Evolutionary conservation across 2,113 vertebrate species (phyloP), one percentile per base, ranked within the genome.

Genomic region (Platysternon megacephalum): DNA sequence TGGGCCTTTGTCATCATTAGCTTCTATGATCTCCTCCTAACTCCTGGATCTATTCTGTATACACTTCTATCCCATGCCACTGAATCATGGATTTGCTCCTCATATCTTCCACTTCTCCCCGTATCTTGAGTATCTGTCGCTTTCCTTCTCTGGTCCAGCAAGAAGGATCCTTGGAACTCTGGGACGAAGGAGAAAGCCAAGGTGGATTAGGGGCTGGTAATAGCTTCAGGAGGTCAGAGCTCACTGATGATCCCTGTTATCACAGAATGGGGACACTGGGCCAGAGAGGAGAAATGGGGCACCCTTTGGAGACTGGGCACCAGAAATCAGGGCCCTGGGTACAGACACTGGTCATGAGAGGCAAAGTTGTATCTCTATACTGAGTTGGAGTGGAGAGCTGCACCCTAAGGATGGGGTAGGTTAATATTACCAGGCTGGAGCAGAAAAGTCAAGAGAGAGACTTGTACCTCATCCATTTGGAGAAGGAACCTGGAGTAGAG

Each of bases 1-100:
- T 29, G 35, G 74, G 3, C 19, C 85, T 26, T 76, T 44, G 81
- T 89, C 2, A 1, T n/a, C 29, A 78, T 39, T 58, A 13, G 79
- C 46, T 29, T 81, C 79, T 85, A 28, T 46, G 56, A 61, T 85
- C 14, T 21, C 76, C 26, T 86, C 26, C 26, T 88, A 65, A 12
- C 22, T 22, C 0, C 0, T 49, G 49, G 16, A 39, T 93, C 80
- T 92, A 82, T 29, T 19, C 8, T 44, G 7, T 68, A 44, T 26
- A 76, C 72, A 44, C 11, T 26, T 82, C 5, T 55, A 11, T 46
- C 72, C 53, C 4, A 0, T n/a, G 65, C 0, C 11, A 35, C 0
- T 0, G 72, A 92, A 1, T 55, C 48, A 9, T 0, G 0, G 26
- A 87, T 79, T n/a, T 92, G 24, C 55, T 93, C 51, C 58, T 94